Conservation (phyloP, 2,888 invertebrate genomes). For the Dolomedes plantarius region DNA sequence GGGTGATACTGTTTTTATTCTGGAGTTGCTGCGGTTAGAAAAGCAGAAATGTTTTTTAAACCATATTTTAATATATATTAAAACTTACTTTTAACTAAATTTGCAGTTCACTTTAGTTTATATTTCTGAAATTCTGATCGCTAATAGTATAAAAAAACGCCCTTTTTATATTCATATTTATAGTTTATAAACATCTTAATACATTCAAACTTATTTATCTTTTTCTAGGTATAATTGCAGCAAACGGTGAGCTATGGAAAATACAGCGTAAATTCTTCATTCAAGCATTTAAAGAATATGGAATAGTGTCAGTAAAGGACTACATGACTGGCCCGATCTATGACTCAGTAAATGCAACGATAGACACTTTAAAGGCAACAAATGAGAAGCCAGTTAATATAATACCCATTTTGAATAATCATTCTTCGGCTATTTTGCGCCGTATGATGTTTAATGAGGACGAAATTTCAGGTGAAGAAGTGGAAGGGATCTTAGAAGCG, state of each 20-base stretch:
- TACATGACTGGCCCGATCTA: slow-evolving; percentile 17
- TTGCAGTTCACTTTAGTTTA: too few relatives aligned
- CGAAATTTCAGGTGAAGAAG: slow-evolving; percentile 15
- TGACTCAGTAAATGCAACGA: slow-evolving; percentile 14
- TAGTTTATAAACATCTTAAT: too few relatives aligned
- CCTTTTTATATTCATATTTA: too few relatives aligned
- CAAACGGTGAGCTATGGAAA: slow-evolving; percentile 40
- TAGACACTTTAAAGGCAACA: not conserved
- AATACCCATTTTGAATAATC: slow-evolving; percentile 8
- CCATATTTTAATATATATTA: too few relatives aligned
- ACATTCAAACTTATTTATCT: too few relatives aligned
- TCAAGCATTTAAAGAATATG: slow-evolving; percentile 23
- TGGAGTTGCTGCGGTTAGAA: too few relatives aligned
- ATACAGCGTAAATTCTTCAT: slow-evolving; percentile 36
- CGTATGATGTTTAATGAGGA: slow-evolving; percentile 19
- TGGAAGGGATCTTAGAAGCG: not conserved
- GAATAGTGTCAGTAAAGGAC: slow-evolving; percentile 7
- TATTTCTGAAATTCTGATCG: too few relatives aligned
- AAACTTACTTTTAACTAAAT: too few relatives aligned
- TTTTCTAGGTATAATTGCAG: slow-evolving; percentile 2
- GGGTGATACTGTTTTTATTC: too few relatives aligned
- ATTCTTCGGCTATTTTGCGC: not conserved
- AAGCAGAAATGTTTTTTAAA: too few relatives aligned
- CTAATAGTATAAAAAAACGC: too few relatives aligned
- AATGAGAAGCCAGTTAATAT: slow-evolving; percentile 20